phyloP scores from a whole-genome alignment of 2,888 invertebrate species.

The Tipula vernalis region DNA sequence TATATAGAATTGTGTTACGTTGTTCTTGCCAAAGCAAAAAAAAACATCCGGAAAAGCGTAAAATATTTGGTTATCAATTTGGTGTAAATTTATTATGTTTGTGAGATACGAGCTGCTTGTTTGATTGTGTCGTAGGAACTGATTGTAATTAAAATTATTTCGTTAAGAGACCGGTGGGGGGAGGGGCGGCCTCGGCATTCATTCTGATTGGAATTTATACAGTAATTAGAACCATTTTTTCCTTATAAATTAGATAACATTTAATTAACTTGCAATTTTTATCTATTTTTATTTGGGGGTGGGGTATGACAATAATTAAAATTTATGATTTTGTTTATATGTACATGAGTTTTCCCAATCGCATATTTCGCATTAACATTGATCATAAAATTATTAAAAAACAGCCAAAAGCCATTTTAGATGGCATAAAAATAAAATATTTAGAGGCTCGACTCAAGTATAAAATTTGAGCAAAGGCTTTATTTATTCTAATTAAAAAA shows the following conservation, averaged over 20 bases:
- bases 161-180: neutral
- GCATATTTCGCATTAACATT: neutral
- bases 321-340: neutral
- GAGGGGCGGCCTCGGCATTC: neutral
- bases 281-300: neutral
- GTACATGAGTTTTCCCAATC: neutral
- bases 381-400: neutral
- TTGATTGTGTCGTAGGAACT: neutral
- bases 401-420: neutral
- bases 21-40: neutral
- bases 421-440: neutral
- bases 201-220: neutral
- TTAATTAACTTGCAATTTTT: neutral
- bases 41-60: neutral
- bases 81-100: neutral
- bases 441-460: neutral
- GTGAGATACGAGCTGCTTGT: neutral
- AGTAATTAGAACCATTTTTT: neutral
- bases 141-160: neutral
- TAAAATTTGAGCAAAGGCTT: neutral
- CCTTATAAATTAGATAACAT: neutral
- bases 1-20: neutral
- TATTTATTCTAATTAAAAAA: neutral
- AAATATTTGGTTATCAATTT: neutral
- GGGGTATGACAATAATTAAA: neutral